Percentiles rank a stretch among this genome's conserved stretches.
Conservation (phyloP, 1,140 invertebrate genomes). For the Propsilocerus akamusi region DNA sequence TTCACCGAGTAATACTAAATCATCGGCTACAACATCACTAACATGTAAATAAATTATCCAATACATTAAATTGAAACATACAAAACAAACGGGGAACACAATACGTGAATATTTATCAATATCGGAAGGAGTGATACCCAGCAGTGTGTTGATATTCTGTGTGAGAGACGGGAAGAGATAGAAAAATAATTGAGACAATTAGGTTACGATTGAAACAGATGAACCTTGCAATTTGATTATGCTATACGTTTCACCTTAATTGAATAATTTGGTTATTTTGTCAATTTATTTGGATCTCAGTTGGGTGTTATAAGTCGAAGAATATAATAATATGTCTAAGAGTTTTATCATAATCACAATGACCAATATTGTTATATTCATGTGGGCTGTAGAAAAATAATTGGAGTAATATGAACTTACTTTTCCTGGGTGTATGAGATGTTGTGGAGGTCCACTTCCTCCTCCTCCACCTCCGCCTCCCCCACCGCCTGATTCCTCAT, state of each 20-base stretch:
- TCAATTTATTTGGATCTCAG: not conserved
- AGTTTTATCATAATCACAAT: not conserved
- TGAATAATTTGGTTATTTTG: not conserved
- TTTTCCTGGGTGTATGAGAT: slow-evolving; percentile 60
- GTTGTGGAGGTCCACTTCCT: slow-evolving; percentile 46
- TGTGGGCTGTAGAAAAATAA: slow-evolving; percentile 6
- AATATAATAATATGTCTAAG: not conserved
- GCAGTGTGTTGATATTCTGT: slow-evolving; percentile 69
- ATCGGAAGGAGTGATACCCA: slow-evolving; percentile 81
- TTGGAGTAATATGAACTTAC: slow-evolving; percentile 24
- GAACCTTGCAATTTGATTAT: not conserved
- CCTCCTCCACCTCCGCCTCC: slow-evolving; percentile 28
- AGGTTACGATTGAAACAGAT: not conserved
- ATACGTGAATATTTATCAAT: slow-evolving; percentile 94
- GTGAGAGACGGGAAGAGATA: not conserved
- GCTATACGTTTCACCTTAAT: not conserved
- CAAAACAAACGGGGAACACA: slow-evolving; percentile 90
- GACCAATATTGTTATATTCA: not conserved
- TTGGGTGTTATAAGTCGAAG: not conserved
- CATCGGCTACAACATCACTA: slow-evolving; percentile 82
- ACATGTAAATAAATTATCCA: slow-evolving; percentile 96
- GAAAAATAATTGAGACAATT: not conserved
- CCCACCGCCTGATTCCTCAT: slow-evolving; percentile 14
- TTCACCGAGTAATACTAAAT: slow-evolving; percentile 68
- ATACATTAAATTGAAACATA: slow-evolving; percentile 95